These are phyloP conservation scores for Phylloscopus trochiloides DNA, from an alignment of 2,113 vertebrate species.

Conservation along the genomic window DNA sequence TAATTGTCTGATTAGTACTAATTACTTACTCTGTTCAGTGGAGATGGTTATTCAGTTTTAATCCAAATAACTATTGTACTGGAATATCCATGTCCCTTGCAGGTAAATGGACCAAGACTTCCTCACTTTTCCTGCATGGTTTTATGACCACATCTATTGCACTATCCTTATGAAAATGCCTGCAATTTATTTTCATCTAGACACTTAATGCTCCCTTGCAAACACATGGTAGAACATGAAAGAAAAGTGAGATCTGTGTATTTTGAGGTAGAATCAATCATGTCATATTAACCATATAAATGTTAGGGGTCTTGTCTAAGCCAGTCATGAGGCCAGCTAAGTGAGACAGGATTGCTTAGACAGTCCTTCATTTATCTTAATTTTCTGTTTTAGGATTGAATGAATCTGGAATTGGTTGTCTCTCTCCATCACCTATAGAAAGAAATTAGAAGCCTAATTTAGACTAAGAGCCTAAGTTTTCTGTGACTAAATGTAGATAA, in stretches of 20 bases:
- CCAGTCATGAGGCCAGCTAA: background rate
- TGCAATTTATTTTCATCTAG: constrained; percentile 32
- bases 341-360: background rate
- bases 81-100: background rate
- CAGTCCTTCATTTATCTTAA: background rate
- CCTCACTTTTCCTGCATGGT: background rate
- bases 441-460: background rate
- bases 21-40: background rate
- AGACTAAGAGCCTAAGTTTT: background rate
- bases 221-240: constrained; percentile 33
- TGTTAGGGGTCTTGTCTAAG: background rate
- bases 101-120: background rate
- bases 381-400: background rate
- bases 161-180: background rate
- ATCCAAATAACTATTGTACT: background rate
- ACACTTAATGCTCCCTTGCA: background rate
- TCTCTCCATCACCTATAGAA: background rate
- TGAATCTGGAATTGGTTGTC: background rate
- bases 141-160: background rate
- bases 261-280: constrained; percentile 25
- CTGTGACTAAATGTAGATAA: background rate
- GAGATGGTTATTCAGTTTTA: background rate
- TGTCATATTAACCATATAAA: background rate
- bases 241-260: background rate
- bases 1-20: constrained; percentile 11